phyloP scores from a whole-genome alignment of 1,140 invertebrate genomes.

The Ladona fulva region DNA sequence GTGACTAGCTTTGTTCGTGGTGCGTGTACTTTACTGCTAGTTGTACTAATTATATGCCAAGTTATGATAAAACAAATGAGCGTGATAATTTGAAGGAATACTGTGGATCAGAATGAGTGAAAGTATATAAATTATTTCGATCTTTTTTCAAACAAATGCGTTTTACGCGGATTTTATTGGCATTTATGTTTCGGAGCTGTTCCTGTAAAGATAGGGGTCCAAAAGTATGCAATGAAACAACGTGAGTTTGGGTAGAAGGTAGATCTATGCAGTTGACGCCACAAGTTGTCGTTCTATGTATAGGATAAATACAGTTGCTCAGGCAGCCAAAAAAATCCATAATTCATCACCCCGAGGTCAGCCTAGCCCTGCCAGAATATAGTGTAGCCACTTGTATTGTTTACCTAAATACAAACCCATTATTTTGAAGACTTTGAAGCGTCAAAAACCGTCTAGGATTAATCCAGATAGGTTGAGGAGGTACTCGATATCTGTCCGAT shows the following conservation, averaged over 20 bases:
- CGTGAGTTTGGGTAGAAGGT: neutral
- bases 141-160: neutral
- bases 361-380: neutral
- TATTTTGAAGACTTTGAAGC: neutral
- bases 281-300: neutral
- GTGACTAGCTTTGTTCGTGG: neutral
- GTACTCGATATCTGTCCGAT: neutral
- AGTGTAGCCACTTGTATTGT: neutral
- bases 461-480: neutral
- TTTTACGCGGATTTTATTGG: neutral
- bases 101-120: neutral
- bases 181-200: neutral
- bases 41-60: neutral
- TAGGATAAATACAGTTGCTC: neutral
- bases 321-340: neutral
- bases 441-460: neutral
- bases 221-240: neutral
- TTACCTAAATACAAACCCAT: neutral
- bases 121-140: neutral
- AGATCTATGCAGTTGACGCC: neutral
- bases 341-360: neutral
- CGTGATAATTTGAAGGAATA: neutral
- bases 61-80: neutral
- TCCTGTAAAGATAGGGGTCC: constrained; percentile 5
- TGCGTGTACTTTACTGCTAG: neutral